These are phyloP conservation scores for Pteria penguin DNA, from an alignment of 2,888 invertebrate species.

Conservation along the genomic window DNA sequence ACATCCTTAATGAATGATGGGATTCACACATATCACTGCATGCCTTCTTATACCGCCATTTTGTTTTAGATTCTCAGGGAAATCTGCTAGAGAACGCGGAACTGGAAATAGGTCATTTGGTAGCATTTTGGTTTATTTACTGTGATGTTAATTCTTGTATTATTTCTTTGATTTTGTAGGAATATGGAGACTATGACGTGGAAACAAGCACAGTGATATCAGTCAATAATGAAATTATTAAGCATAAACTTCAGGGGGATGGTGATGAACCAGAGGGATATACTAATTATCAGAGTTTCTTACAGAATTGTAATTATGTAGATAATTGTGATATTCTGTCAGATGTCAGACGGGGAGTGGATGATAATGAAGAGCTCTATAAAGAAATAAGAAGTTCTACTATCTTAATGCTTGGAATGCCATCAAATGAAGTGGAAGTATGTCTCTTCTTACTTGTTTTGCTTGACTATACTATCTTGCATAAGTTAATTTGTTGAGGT, in stretches of 20 bases:
- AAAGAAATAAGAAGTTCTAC: constrained; percentile 44
- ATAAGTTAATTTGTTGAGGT: too few relatives aligned
- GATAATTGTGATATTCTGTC: constrained; percentile 62
- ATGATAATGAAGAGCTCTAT: constrained; percentile 52
- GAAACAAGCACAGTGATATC: constrained; percentile 65
- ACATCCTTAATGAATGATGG: too few relatives aligned
- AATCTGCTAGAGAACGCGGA: too few relatives aligned
- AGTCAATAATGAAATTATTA: constrained; percentile 51
- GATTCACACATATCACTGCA: too few relatives aligned
- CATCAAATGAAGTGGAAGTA: constrained; percentile 61
- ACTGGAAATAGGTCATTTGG: too few relatives aligned
- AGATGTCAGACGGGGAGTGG: constrained; percentile 45
- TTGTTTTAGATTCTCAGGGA: too few relatives aligned
- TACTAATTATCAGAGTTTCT: constrained; percentile 55
- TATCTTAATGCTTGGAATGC: constrained; percentile 56
- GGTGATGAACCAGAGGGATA: constrained; percentile 45
- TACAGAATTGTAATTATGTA: constrained; percentile 60
- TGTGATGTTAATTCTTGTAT: too few relatives aligned
- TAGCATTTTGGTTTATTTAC: too few relatives aligned
- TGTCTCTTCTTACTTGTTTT: too few relatives aligned
- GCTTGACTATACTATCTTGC: too few relatives aligned
- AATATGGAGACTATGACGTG: constrained; percentile 65
- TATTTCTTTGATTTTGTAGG: constrained; percentile 48
- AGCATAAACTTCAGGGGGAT: constrained; percentile 42
- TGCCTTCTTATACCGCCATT: too few relatives aligned